A percentile compares a stretch with the other conserved stretches of the same genome.
phyloP scores from a whole-genome alignment of 2,888 invertebrate genomes.

The Rugalucina vietnamica region DNA sequence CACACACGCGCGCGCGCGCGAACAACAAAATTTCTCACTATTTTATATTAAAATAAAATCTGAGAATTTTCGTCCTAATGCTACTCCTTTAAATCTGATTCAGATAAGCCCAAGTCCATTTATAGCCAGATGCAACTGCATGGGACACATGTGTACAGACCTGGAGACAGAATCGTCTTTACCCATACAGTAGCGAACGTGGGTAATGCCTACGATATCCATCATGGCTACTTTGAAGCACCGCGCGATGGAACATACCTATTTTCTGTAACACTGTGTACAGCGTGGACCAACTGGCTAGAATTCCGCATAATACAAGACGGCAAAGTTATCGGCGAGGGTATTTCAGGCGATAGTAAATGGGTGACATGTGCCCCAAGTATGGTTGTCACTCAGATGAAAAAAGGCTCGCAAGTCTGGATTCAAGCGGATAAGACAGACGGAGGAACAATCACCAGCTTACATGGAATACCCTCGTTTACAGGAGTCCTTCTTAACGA shows the following conservation, averaged over 20 bases:
- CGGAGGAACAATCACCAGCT: not conserved
- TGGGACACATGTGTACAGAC: not conserved
- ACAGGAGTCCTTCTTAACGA: not conserved
- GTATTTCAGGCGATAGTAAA: not conserved
- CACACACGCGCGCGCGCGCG: no score
- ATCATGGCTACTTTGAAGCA: not conserved
- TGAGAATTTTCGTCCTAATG: no score
- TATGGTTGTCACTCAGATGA: not conserved
- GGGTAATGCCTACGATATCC: not conserved
- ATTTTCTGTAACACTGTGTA: not conserved
- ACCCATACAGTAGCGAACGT: not conserved
- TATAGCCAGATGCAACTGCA: not conserved
- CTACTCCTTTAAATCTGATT: no score
- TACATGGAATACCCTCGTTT: not conserved
- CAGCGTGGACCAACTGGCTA: not conserved
- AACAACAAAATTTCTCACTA: no score
- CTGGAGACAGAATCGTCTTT: not conserved
- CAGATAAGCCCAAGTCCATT: not conserved
- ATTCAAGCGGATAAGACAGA: not conserved
- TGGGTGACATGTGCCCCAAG: not conserved
- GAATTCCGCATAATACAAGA: not conserved
- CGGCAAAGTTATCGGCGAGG: not conserved
- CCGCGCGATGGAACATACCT: not conserved
- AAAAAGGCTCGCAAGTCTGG: not conserved
- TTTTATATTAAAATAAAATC: no score